These are phyloP conservation scores for Drosophila neonasuta DNA, from an alignment of 2,888 invertebrate species.

Conservation along the genomic window DNA sequence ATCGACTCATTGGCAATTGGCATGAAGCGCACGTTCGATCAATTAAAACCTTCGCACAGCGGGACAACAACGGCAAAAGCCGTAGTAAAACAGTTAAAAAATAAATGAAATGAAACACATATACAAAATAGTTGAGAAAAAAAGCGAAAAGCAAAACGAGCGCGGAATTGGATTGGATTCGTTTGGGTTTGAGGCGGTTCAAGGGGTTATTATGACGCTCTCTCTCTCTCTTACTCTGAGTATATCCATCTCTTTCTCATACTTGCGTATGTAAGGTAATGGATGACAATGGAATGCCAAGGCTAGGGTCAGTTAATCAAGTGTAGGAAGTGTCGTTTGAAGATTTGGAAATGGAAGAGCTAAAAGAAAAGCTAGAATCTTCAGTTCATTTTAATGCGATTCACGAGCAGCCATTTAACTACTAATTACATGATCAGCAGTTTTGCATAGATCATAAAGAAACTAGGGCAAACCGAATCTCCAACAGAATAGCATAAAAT, in stretches of 20 bases:
- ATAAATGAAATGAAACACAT: background rate
- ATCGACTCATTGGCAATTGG: conserved; percentile 57
- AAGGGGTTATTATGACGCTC: conserved; percentile 30
- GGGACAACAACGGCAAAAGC: conserved; percentile 33
- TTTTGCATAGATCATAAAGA: no score
- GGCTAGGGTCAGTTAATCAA: conserved; percentile 36
- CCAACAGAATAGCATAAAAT: background rate
- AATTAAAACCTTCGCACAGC: conserved; percentile 72
- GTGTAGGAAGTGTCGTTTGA: conserved; percentile 21
- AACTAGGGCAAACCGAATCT: background rate
- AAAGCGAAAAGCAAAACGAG: conserved; percentile 27
- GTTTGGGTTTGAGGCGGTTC: conserved; percentile 35
- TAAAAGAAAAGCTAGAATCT: background rate
- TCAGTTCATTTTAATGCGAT: background rate
- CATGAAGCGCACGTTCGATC: conserved; percentile 73
- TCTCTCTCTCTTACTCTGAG: background rate
- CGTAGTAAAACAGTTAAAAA: conserved; percentile 2
- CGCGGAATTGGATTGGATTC: conserved; percentile 52
- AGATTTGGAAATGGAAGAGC: conserved; percentile 1
- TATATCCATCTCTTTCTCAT: background rate
- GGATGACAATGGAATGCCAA: conserved; percentile 39
- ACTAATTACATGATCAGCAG: background rate
- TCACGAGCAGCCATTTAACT: background rate
- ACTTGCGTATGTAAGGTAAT: conserved; percentile 16
- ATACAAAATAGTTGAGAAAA: conserved; percentile 18